A percentile compares a stretch with the other conserved stretches of the same genome.
Evolutionary conservation across 2,888 invertebrate genomes (phyloP).

Genomic region (Brachyopa scutellaris): DNA sequence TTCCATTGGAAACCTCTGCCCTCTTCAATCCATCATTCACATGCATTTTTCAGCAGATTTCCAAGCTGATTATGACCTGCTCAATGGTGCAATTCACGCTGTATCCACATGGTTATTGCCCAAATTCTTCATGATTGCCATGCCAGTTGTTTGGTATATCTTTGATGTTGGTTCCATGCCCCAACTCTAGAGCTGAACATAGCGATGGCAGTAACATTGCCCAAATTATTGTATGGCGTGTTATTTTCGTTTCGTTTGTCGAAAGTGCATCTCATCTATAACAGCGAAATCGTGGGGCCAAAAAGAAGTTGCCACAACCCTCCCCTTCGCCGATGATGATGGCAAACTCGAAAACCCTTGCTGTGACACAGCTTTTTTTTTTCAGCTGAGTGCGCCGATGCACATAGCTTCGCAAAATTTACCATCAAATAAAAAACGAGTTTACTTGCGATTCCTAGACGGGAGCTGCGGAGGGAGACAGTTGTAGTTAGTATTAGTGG

Average conservation of each 20-base stretch:
- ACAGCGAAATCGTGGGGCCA: constrained; percentile 64
- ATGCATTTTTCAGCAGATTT: constrained; percentile 23
- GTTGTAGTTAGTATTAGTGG: constrained; percentile 31
- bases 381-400: constrained; percentile 62
- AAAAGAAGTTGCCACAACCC: constrained; percentile 9
- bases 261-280: constrained; percentile 72
- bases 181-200: constrained; percentile 6
- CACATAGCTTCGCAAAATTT: constrained; percentile 58
- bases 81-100: constrained; percentile 38
- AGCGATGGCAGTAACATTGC: constrained; percentile 44
- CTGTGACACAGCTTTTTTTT: constrained; percentile 28
- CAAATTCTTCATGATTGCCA: constrained; percentile 10
- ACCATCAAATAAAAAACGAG: constrained; percentile 47
- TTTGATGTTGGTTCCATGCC: background rate
- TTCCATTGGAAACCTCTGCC: background rate
- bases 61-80: constrained; percentile 30
- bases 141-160: background rate
- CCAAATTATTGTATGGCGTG: constrained; percentile 52
- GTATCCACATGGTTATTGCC: constrained; percentile 27
- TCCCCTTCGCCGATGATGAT: constrained; percentile 5
- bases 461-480: constrained; percentile 42
- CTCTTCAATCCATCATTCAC: constrained; percentile 5
- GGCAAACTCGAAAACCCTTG: constrained; percentile 43
- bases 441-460: constrained; percentile 68
- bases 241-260: constrained; percentile 50